A percentile compares a stretch with the other conserved stretches of the same genome.
Conservation (phyloP, 2,113 vertebrate genomes). For the Amia ocellicauda region DNA sequence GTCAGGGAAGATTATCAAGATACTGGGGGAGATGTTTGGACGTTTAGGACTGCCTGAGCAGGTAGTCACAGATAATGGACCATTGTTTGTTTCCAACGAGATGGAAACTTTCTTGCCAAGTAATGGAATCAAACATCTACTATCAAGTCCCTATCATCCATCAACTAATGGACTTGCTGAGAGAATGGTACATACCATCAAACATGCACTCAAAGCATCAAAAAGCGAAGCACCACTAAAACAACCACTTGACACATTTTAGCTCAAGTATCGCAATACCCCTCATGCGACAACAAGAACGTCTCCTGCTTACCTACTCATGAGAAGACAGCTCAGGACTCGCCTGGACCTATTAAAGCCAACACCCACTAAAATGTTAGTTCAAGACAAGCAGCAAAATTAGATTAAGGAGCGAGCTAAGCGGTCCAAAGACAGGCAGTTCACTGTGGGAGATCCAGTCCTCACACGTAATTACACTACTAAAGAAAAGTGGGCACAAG, state of each 20-base stretch:
- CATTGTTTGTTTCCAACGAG: conserved; percentile 10
- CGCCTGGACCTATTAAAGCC: conserved; percentile 2
- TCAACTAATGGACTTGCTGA: too few species aligned
- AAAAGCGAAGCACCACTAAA: neutral
- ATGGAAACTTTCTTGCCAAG: neutral
- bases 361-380: neutral
- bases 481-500: conserved; percentile 5
- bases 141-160: conserved; percentile 1
- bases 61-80: neutral
- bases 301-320: neutral
- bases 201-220: conserved; percentile 5
- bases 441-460: neutral
- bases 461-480: conserved; percentile 7
- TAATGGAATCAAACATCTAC: conserved; percentile 10
- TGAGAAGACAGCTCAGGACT: conserved; percentile 14
- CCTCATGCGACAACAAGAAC: neutral
- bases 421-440: too few species aligned
- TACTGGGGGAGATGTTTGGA: too few species aligned
- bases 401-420: conserved; percentile 10
- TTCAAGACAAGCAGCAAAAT: neutral
- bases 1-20: conserved; percentile 8
- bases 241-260: neutral
- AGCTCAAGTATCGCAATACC: neutral
- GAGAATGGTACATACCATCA: neutral
- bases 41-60: conserved; percentile 7